phyloP scores from a whole-genome alignment of 2,888 invertebrate genomes.

The Oasisia sp. region DNA sequence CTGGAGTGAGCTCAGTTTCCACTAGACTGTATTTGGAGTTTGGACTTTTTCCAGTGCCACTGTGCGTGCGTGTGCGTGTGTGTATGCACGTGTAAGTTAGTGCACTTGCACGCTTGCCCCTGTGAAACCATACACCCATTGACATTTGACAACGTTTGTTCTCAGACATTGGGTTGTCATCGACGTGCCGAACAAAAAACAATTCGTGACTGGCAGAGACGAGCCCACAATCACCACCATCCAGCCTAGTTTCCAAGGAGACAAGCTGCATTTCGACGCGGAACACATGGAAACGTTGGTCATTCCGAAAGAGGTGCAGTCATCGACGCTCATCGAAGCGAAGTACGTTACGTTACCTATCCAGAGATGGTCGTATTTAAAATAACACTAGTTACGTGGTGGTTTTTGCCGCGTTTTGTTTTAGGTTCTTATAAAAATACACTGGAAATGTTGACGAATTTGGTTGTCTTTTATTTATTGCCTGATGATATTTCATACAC shows the following conservation, averaged over 20 bases:
- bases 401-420: too few relatives aligned
- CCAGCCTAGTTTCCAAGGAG: slow-evolving; percentile 39
- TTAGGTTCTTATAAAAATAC: too few relatives aligned
- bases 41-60: too few relatives aligned
- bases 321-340: slow-evolving; percentile 20
- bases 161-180: slow-evolving; percentile 47
- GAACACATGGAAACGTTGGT: slow-evolving; percentile 46
- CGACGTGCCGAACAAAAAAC: slow-evolving; percentile 44
- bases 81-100: too few relatives aligned
- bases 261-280: slow-evolving; percentile 47
- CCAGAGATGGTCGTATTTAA: background rate
- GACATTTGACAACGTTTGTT: background rate
- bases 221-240: slow-evolving; percentile 50
- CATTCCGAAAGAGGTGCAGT: slow-evolving; percentile 28
- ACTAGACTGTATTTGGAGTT: too few relatives aligned
- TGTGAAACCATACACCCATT: background rate
- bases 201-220: slow-evolving; percentile 47
- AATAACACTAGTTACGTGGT: background rate
- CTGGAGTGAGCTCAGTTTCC: too few relatives aligned
- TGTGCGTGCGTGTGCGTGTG: too few relatives aligned
- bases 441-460: background rate
- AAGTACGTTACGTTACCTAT: slow-evolving; percentile 18
- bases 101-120: too few relatives aligned
- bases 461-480: background rate
- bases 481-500: background rate